Percentiles rank a stretch among this genome's conserved stretches.
Evolutionary conservation across 2,888 invertebrate genomes (phyloP).

Genomic region (Drosophila quinaria): DNA sequence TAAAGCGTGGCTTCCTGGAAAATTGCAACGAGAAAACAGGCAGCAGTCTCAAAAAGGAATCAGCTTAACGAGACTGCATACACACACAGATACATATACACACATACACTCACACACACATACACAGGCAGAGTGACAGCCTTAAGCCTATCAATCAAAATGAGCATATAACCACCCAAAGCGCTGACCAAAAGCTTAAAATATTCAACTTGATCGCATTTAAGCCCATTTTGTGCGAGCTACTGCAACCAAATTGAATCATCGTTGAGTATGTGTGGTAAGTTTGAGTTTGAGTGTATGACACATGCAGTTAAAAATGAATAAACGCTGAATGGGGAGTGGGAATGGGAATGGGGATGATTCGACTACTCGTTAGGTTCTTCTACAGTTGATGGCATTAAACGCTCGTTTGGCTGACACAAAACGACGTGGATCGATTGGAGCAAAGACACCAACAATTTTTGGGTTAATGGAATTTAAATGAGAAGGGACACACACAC

Average conservation of each 20-base stretch:
- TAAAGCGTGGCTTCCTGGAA: conserved; percentile 44
- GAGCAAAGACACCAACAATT: conserved; percentile 44
- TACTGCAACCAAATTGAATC: conserved; percentile 73
- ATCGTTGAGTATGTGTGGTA: conserved; percentile 29
- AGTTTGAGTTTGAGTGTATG: conserved; percentile 24
- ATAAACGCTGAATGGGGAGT: conserved; percentile 41
- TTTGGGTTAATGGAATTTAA: conserved; percentile 73
- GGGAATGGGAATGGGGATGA: neutral
- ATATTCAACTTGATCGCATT: conserved; percentile 67
- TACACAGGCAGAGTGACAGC: conserved; percentile 15
- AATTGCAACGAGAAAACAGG: conserved; percentile 46
- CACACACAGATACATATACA: conserved; percentile 9
- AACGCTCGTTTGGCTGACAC: conserved; percentile 67
- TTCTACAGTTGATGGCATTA: conserved; percentile 57
- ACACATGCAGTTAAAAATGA: conserved; percentile 67
- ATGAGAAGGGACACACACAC: conserved; percentile 38
- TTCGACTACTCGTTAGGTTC: conserved; percentile 7
- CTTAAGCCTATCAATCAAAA: conserved; percentile 74
- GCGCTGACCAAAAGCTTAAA: conserved; percentile 62
- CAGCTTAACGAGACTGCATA: conserved; percentile 53
- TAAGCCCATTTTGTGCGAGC: conserved; percentile 56
- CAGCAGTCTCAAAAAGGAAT: conserved; percentile 48
- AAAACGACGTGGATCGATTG: conserved; percentile 57
- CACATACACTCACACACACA: conserved; percentile 1
- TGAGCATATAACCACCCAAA: conserved; percentile 57